A percentile compares a stretch with the other conserved stretches of the same genome.
These are phyloP conservation scores for Squalus acanthias DNA, from an alignment of 2,797 vertebrate species.

Conservation along the genomic window DNA sequence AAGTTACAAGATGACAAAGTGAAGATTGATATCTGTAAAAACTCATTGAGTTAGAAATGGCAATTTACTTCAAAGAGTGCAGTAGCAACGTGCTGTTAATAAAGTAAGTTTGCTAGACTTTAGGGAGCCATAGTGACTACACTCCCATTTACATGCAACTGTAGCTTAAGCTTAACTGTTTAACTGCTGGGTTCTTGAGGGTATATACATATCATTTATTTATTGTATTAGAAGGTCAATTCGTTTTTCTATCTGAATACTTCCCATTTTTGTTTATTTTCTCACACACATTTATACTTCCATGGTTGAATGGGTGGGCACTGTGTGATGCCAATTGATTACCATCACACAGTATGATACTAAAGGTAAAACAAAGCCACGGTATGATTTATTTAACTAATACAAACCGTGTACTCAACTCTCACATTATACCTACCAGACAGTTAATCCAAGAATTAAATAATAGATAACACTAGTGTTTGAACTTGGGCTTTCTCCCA, in stretches of 20 bases:
- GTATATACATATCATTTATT: background rate
- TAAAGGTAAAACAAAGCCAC: background rate
- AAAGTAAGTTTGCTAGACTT: background rate
- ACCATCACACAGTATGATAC: background rate
- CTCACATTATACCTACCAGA: background rate
- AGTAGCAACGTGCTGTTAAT: background rate
- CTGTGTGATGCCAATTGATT: background rate
- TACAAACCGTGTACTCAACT: background rate
- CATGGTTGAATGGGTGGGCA: background rate
- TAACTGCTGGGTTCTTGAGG: background rate
- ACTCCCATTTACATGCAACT: background rate
- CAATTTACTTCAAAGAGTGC: background rate
- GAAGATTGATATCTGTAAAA: conserved; percentile 1
- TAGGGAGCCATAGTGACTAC: background rate
- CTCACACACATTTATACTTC: background rate
- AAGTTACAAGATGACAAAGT: conserved; percentile 17
- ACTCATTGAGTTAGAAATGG: background rate
- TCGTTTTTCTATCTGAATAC: background rate
- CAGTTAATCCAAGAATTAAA: background rate
- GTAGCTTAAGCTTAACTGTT: background rate
- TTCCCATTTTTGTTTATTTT: background rate
- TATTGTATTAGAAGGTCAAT: background rate
- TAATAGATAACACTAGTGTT: background rate
- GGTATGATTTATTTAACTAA: background rate
- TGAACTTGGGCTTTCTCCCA: background rate